phyloP scores from a whole-genome alignment of 2,113 vertebrate species.

The Paralichthys olivaceus region DNA sequence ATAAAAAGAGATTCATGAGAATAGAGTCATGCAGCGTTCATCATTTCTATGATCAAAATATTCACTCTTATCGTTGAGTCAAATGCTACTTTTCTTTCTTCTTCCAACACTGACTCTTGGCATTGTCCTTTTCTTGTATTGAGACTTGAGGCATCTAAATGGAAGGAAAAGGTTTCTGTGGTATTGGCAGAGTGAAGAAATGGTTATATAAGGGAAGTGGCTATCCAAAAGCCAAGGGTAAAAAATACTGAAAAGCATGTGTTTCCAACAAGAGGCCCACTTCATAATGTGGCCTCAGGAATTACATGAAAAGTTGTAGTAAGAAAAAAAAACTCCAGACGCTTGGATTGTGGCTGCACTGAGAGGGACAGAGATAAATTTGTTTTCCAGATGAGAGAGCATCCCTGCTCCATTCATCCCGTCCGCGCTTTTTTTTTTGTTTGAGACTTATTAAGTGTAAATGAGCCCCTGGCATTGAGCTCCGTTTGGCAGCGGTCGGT shows the following conservation, averaged over 20 bases:
- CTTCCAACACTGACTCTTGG: conserved; percentile 33
- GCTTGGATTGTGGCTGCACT: conserved; percentile 8
- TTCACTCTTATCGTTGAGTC: conserved; percentile 37
- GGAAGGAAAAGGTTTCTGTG: conserved; percentile 67
- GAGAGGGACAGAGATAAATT: conserved; percentile 30
- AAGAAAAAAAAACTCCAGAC: background rate
- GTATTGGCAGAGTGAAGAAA: conserved; percentile 66
- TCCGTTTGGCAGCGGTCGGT: conserved; percentile 18
- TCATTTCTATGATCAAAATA: conserved; percentile 40
- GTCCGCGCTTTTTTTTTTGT: conserved; percentile 9
- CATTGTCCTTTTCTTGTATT: conserved; percentile 36
- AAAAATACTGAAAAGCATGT: conserved; percentile 33
- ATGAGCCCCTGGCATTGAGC: conserved; percentile 31
- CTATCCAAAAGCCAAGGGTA: conserved; percentile 46
- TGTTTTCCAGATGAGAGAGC: conserved; percentile 30
- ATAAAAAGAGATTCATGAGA: conserved; percentile 50
- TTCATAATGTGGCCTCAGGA: conserved; percentile 50
- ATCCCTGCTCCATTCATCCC: conserved; percentile 9
- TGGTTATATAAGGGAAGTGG: conserved; percentile 49
- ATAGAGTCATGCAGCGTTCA: conserved; percentile 27
- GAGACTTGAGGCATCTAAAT: conserved; percentile 67
- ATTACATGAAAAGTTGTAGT: conserved; percentile 34
- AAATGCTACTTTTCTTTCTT: conserved; percentile 13
- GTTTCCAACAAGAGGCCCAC: conserved; percentile 59
- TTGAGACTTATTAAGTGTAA: conserved; percentile 47